Evolutionary conservation across 2,113 vertebrate species (phyloP).

Genomic region (Tetraodon nigroviridis): DNA sequence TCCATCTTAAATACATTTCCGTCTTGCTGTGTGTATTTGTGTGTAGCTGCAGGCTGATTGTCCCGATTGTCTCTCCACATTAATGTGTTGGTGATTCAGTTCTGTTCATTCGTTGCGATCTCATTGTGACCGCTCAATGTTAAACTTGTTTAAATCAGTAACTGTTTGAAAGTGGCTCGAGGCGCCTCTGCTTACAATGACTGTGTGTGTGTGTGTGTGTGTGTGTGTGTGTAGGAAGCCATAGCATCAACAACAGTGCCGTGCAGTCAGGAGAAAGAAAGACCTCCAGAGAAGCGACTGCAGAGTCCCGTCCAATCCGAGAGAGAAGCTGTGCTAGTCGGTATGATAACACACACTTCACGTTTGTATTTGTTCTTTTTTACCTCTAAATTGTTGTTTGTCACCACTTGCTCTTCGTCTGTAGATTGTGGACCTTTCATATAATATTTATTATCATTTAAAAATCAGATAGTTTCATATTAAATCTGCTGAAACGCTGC

Average conservation of each 20-base stretch:
- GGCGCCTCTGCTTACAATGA: slow-evolving; percentile 3
- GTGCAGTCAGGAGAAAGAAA: slow-evolving; percentile 86
- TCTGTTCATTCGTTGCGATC: slow-evolving; percentile 21
- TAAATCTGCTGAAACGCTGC: too few species aligned
- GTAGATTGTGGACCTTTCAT: too few species aligned
- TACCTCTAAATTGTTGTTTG: background rate
- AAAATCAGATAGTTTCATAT: too few species aligned
- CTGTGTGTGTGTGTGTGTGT: slow-evolving; percentile 7
- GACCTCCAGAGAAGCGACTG: slow-evolving; percentile 74
- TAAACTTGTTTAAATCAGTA: slow-evolving; percentile 23
- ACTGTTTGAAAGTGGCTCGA: background rate
- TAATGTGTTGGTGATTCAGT: slow-evolving; percentile 23
- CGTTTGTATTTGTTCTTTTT: background rate
- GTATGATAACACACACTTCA: slow-evolving; percentile 65
- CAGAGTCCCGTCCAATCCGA: slow-evolving; percentile 85
- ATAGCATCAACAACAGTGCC: slow-evolving; percentile 72
- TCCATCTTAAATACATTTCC: slow-evolving; percentile 18
- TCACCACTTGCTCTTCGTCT: background rate
- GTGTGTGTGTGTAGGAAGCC: slow-evolving; percentile 63
- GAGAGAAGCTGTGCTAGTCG: slow-evolving; percentile 88
- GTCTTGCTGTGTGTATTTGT: slow-evolving; percentile 7
- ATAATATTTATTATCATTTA: too few species aligned
- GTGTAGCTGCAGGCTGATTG: slow-evolving; percentile 2
- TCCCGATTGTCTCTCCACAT: slow-evolving; percentile 25
- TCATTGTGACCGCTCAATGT: slow-evolving; percentile 12